Base-by-base conservation (phyloP, 92 coral and sea anemone species). In the Porites cylindrica region DNA sequence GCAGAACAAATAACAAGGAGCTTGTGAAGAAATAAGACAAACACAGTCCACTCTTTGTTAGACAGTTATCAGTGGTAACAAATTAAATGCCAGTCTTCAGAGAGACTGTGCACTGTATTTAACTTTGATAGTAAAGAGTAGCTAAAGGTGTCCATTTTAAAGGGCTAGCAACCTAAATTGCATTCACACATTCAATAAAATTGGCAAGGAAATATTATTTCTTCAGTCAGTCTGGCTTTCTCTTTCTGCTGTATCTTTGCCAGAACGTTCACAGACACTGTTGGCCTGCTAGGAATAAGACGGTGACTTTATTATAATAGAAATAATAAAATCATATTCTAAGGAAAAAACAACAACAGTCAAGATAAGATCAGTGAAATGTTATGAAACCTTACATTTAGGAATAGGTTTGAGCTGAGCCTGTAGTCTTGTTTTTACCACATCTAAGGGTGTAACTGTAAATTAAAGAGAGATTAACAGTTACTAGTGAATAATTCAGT, bases 391-490 rank as follows among this genome's bases (percentile, higher is more conserved):
- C 90, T 88, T 71, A 94, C 98, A 91, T 63, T 70, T 91, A 19
- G 93, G 76, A 68, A 91, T 68, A 85, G 89, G 72, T 77, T 89
- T 92, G 53, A 95, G 84, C 85, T 97, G 99, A 47, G 99, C 99
- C 77, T 97, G 99, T 70, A 97, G 74, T 76, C 99, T 88, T 52
- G 94, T 96, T 89, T 97, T 97, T 54, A 97, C 90, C 21, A 97
- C 99, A 90, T 97, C 99, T 54, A 97, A 92, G 71, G 99, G 99
- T 11, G 99, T 97, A 91, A 95, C 99, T 97, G 54, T 2, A 68
- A 85, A 80, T 43, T 32, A 78, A 62, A 12, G 50, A 19, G 12
- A 69, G n/a, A 24, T 1, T 18, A 73, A 18, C n/a, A n/a, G n/a
- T n/a, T n/a, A n/a, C 50, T 43, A 77, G 8, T 32, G 60, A 11